These are phyloP conservation scores for Pelusios castaneus DNA, from an alignment of 2,113 vertebrate species.

Conservation along the genomic window DNA sequence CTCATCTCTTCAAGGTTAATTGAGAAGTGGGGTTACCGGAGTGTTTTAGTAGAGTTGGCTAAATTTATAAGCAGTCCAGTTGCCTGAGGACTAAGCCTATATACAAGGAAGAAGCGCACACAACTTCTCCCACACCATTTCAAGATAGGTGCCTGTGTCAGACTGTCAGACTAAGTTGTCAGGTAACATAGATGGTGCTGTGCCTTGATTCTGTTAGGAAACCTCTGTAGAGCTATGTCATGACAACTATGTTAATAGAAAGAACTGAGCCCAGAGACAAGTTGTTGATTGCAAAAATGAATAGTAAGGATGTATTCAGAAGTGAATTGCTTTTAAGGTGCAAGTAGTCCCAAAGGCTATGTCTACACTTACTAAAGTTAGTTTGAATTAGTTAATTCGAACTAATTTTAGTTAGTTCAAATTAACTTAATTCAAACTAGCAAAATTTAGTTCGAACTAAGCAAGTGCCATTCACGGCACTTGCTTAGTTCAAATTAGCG, in stretches of 20 bases:
- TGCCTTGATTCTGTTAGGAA: conserved; percentile 14
- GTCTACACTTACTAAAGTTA: too few relatives aligned
- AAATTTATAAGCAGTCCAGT: conserved; percentile 19
- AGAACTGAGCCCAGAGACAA: conserved; percentile 23
- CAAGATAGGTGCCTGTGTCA: conserved; percentile 36
- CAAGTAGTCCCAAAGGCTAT: background rate
- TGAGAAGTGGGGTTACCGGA: conserved; percentile 49
- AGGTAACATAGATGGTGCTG: background rate
- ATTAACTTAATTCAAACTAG: too few relatives aligned
- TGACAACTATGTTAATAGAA: conserved; percentile 14
- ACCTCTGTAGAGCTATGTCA: background rate
- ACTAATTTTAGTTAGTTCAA: too few relatives aligned
- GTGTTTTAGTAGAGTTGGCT: background rate
- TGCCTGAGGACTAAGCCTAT: conserved; percentile 36
- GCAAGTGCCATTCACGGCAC: too few relatives aligned
- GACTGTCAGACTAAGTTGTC: background rate
- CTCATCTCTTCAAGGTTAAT: conserved; percentile 73
- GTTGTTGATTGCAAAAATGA: conserved; percentile 13
- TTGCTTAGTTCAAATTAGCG: too few relatives aligned
- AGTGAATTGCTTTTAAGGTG: conserved; percentile 11
- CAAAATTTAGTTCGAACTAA: too few relatives aligned
- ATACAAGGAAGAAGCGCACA: conserved; percentile 28
- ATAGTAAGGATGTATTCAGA: background rate
- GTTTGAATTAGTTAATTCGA: too few relatives aligned
- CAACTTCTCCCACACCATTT: conserved; percentile 36